Evolutionary conservation across 2,888 invertebrate species (phyloP), one percentile per base, ranked within the genome.

Genomic region (Agelastica alni): DNA sequence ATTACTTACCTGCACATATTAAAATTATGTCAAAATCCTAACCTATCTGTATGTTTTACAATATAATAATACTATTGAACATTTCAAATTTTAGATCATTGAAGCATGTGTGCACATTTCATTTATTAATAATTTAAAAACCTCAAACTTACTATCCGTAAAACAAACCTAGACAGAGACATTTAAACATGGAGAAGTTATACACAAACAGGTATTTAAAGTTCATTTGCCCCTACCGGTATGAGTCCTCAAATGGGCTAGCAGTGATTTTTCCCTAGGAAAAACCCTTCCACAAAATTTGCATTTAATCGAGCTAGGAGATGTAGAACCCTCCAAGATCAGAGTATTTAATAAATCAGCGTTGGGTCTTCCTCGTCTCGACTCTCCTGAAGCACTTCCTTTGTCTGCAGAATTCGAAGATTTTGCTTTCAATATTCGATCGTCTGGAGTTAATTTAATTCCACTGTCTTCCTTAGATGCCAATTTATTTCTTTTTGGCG

Each of bases 191-290:
- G 53, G 58, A 54, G 61, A 59, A 60, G 59, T n/a, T 44, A 49
- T 18, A 39, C 7, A 20, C 20, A 39, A 39, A 39, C 41, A 57
- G 44, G 55, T 51, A 60, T 66, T 66, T 66, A 65, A 61, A 64
- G 60, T 62, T 64, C 59, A 62, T 59, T 48, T 63, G 60, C 59
- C 58, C 67, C 59, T 69, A 84, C 85, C 85, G 71, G 85, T 85
- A 65, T 85, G 85, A 3, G 84, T 85, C 62, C 85, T 76, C 22
- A 84, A 71, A 70, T 85, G 85, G 12, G 88, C 88, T 70, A 88
- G 87, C 1, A 89, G 78, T 6, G 86, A 87, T 74, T 89, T 89
- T 69, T 88, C 88, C 61, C 88, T 77, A 1, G 89, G 89, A 70
- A 89, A 89, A 14, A 88, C 86, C 51, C 89, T 77, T 60, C 83